Evolutionary conservation across 2,888 invertebrate genomes (phyloP), one percentile per base, ranked within the genome.

Genomic region (Lepidocyrtinus sp.): DNA sequence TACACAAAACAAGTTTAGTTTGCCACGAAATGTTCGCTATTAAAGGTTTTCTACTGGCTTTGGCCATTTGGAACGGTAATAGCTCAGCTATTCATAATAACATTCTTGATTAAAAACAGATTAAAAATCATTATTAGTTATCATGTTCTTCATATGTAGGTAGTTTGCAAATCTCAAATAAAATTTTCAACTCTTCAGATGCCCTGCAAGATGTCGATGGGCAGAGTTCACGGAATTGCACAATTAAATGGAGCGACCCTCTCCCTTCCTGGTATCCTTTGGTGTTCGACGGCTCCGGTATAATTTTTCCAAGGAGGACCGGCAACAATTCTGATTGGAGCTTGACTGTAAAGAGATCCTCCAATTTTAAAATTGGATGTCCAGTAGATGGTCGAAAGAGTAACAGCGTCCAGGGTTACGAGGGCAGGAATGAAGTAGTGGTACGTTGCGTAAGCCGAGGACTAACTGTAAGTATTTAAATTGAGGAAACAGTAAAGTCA

Each of bases 211-310:
- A n/a, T n/a, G n/a, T n/a, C n/a, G n/a, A n/a, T n/a, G n/a, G n/a
- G n/a, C n/a, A n/a, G n/a, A n/a, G n/a, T n/a, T n/a, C n/a, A n/a
- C n/a, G n/a, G n/a, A n/a, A n/a, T n/a, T n/a, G n/a, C n/a, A n/a
- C n/a, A n/a, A n/a, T n/a, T n/a, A 59, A 45, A 21, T 80, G 77
- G 77, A 67, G 22, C 25, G 67, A 77, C 5, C 9, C 65, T 0
- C 73, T 81, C 19, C 84, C 84, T 1, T 72, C 69, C 1, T 84
- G 84, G 84, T 81, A 73, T 70, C 84, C 84, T 1, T 59, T 84
- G 0, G 71, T 84, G 0, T 82, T 71, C 69, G 76, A 82, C 24
- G 55, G 25, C 2, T 50, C 50, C 17, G 75, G 73, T n/a, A 71
- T 75, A 55, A 69, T 81, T 62, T 67, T 81, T 63, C 78, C 84